phyloP scores from a whole-genome alignment of 2,888 invertebrate genomes.

The Platycheirus rosarum region DNA sequence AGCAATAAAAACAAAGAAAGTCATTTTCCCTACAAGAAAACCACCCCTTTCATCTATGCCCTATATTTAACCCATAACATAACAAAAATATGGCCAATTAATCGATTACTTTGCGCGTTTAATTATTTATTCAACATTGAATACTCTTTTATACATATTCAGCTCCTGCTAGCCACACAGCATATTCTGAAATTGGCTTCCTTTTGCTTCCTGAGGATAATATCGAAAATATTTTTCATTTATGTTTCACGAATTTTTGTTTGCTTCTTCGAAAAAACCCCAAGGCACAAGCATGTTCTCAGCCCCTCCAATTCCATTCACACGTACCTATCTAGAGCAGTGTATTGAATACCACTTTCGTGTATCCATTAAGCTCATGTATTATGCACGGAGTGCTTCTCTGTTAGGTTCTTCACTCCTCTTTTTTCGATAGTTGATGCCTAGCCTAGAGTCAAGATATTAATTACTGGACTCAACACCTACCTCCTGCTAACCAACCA shows the following conservation, averaged over 20 bases:
- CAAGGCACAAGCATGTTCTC: not conserved
- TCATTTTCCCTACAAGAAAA: not conserved
- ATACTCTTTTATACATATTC: slow-evolving; percentile 9
- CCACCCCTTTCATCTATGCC: no score
- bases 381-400: slow-evolving; percentile 32
- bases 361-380: slow-evolving; percentile 47
- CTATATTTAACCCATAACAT: not conserved
- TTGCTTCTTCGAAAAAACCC: not conserved
- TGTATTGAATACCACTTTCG: slow-evolving; percentile 45
- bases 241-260: slow-evolving; percentile 26
- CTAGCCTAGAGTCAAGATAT: slow-evolving; percentile 49
- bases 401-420: slow-evolving; percentile 3
- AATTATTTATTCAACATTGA: slow-evolving; percentile 40
- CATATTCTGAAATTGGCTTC: not conserved
- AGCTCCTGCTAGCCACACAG: not conserved
- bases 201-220: slow-evolving; percentile 15
- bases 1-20: no score
- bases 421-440: slow-evolving; percentile 48
- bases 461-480: slow-evolving; percentile 52
- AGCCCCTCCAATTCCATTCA: not conserved
- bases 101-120: slow-evolving; percentile 23
- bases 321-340: slow-evolving; percentile 1
- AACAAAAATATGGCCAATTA: slow-evolving; percentile 25
- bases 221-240: slow-evolving; percentile 34
- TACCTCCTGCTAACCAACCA: not conserved